phyloP scores from a whole-genome alignment of 2,113 vertebrate species.

The Ancistrus triradiatus region DNA sequence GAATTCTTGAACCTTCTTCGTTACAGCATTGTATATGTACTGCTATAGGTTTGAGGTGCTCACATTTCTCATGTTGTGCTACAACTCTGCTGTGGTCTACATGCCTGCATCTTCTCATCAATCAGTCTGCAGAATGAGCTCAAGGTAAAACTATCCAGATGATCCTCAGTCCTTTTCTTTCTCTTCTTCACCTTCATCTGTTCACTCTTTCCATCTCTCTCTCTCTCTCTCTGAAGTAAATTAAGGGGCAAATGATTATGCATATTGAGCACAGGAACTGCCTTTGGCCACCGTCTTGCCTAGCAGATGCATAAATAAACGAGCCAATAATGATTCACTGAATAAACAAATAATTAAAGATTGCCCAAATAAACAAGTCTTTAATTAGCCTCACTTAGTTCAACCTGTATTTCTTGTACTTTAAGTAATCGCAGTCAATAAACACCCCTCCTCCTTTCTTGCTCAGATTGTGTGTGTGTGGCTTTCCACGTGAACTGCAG shows the following conservation, averaged over 20 bases:
- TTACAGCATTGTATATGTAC: neutral
- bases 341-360: conserved; percentile 6
- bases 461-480: conserved; percentile 91
- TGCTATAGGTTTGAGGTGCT: conserved; percentile 88
- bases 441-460: neutral
- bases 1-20: too few species aligned
- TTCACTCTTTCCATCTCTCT: neutral
- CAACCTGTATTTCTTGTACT: neutral
- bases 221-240: neutral
- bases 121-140: conserved; percentile 92
- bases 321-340: conserved; percentile 12
- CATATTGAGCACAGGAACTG: neutral
- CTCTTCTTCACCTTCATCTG: too few species aligned
- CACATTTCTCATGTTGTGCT: conserved; percentile 97
- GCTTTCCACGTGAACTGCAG: conserved; percentile 92
- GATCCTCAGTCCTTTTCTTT: neutral
- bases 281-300: conserved; percentile 6
- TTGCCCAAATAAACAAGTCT: conserved; percentile 6
- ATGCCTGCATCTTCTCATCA: conserved; percentile 96
- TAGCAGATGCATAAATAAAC: conserved; percentile 19
- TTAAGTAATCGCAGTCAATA: too few species aligned
- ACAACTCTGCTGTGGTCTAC: conserved; percentile 96
- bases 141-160: conserved; percentile 77
- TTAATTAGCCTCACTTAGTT: neutral
- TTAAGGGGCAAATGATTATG: conserved; percentile 30